phyloP scores from a whole-genome alignment of 2,888 invertebrate genomes.

The Xestia rhomboidea region DNA sequence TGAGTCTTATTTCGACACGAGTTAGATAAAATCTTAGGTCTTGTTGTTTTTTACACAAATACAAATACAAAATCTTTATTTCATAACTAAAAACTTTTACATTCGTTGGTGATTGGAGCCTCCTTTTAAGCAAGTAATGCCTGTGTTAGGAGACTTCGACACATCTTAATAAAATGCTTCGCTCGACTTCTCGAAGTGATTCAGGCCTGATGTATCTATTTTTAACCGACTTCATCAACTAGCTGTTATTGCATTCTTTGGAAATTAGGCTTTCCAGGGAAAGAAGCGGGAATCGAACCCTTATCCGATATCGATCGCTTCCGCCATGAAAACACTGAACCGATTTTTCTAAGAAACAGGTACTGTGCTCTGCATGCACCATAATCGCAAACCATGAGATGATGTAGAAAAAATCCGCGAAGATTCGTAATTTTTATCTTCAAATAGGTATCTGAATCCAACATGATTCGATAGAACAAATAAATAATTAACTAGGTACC shows the following conservation, averaged over 20 bases:
- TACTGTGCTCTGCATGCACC: not conserved
- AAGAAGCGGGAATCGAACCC: not conserved
- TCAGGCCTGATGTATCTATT: not conserved
- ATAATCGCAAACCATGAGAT: no score
- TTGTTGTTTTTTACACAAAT: not conserved
- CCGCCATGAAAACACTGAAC: not conserved
- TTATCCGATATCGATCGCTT: not conserved
- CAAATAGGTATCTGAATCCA: no score
- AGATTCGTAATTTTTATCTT: no score
- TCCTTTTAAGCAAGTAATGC: no score
- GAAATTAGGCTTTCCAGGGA: not conserved
- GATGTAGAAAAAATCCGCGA: no score
- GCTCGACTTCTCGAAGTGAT: not conserved
- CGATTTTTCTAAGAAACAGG: not conserved
- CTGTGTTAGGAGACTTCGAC: no score
- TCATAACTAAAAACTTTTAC: no score
- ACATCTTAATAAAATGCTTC: not conserved
- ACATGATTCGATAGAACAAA: no score
- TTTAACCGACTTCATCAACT: not conserved
- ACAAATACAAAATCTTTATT: no score
- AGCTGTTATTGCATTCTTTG: not conserved
- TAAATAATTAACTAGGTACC: not conserved
- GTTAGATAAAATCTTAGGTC: not conserved
- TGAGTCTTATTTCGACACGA: not conserved
- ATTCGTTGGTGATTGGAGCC: no score